Conservation (phyloP, 2,888 invertebrate species). For the Perithous albicinctus region DNA sequence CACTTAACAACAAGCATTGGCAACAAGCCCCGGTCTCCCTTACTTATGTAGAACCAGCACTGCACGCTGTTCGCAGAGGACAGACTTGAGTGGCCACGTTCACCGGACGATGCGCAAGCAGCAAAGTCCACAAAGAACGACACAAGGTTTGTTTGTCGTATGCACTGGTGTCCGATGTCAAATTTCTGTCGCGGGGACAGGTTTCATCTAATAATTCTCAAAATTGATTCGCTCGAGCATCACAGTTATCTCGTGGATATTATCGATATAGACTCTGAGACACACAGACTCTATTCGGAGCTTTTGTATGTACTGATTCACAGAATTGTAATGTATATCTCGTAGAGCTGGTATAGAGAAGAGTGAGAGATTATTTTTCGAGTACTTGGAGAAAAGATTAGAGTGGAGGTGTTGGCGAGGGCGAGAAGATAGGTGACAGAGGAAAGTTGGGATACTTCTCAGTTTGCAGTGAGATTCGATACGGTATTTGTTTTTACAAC, state of each 20-base stretch:
- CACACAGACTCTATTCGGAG: background rate
- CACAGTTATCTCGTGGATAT: conserved; percentile 9
- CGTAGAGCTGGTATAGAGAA: conserved; percentile 9
- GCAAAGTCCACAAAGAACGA: background rate
- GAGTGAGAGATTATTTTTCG: conserved; percentile 19
- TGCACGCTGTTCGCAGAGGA: background rate
- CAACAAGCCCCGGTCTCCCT: too few species aligned
- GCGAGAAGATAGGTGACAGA: conserved; percentile 28
- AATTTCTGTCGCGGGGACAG: conserved; percentile 48
- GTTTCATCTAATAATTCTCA: conserved; percentile 45
- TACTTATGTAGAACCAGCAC: conserved; percentile 10
- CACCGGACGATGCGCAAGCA: background rate
- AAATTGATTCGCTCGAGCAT: conserved; percentile 48
- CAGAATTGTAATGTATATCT: conserved; percentile 39
- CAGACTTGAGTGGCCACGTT: background rate
- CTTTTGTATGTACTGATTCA: background rate
- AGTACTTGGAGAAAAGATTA: background rate
- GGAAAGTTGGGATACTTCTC: background rate
- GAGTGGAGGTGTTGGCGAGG: conserved; percentile 29
- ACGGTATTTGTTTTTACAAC: conserved; percentile 8
- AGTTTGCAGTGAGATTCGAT: conserved; percentile 38
- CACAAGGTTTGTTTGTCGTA: background rate
- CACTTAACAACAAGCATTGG: too few species aligned
- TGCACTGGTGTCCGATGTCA: conserved; percentile 54
- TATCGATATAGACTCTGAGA: conserved; percentile 16